phyloP scores from a whole-genome alignment of 1,140 invertebrate genomes.

The Homarus americanus region DNA sequence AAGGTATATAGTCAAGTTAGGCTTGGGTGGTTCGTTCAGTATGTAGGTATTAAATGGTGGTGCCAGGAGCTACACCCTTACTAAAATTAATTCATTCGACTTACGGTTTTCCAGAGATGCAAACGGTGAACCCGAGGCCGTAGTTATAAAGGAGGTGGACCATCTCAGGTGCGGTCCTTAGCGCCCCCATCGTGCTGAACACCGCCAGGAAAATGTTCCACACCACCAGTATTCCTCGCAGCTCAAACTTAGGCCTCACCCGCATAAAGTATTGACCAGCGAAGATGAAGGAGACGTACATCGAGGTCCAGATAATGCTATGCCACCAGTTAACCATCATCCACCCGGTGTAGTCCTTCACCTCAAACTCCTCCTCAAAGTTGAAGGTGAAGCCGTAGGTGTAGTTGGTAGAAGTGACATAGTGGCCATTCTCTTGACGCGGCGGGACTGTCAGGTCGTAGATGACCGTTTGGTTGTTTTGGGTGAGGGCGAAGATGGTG shows the following conservation, averaged over 20 bases:
- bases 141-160: slow-evolving; percentile 89
- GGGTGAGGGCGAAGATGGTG: slow-evolving; percentile 45
- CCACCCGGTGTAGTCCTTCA: slow-evolving; percentile 91
- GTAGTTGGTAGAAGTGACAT: slow-evolving; percentile 79
- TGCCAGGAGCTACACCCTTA: too few species aligned
- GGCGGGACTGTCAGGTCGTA: slow-evolving; percentile 60
- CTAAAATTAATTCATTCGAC: background rate
- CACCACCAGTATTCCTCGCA: slow-evolving; percentile 88
- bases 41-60: too few species aligned
- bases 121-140: slow-evolving; percentile 95
- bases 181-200: slow-evolving; percentile 95
- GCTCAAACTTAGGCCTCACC: slow-evolving; percentile 89
- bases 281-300: slow-evolving; percentile 96
- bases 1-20: too few species aligned
- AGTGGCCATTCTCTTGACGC: slow-evolving; percentile 44
- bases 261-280: slow-evolving; percentile 95
- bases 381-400: slow-evolving; percentile 97
- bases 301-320: slow-evolving; percentile 89
- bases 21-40: too few species aligned
- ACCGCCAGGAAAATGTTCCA: slow-evolving; percentile 95
- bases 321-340: slow-evolving; percentile 97
- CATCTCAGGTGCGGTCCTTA: slow-evolving; percentile 91
- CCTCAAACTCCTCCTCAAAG: slow-evolving; percentile 95
- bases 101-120: slow-evolving; percentile 88
- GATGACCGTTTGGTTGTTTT: slow-evolving; percentile 52